Base-by-base conservation (phyloP, 2,888 invertebrate species). In the Micoletzkya japonica region DNA sequence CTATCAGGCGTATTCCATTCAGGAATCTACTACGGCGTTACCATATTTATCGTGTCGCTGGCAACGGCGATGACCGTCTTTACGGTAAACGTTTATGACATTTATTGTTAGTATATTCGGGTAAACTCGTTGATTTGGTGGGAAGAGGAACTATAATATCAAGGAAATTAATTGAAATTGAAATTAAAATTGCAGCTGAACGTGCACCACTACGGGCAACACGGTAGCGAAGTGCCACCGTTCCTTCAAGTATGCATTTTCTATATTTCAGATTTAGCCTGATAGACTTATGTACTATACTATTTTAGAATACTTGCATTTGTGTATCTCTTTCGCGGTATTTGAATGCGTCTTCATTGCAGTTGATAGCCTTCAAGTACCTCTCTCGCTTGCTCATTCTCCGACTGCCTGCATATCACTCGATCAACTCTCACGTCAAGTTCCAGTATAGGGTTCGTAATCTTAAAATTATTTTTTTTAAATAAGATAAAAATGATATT, bases 31-130 rank as follows among this genome's bases (percentile, higher is more conserved):
- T 89, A 89, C 77, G 89, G 89, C 1, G 88, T 89, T 20, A 89
- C 89, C 39, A 89, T 89, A 59, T 88, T 88, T 50, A 86, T 89
- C 49, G 88, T 89, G 4, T 87, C 88, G 0, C 82, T 87, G 32
- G 87, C 88, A 17, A 88, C 88, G 0, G 88, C 87, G 2, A 86
- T 88, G 87, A 92, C 92, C 0, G 93, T 93, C 68, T 91, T 93
- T 71, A 93, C 93, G 2, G 81, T 83, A 32, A 71, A 74, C 70
- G 28, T 4, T 32, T 10, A 24, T 37, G 30, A 50, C 34, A 24
- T 17, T 63, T 63, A 30, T 37, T n/a, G n/a, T n/a, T n/a, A n/a
- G n/a, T n/a, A n/a, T n/a, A n/a, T n/a, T n/a, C n/a, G n/a, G n/a
- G n/a, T n/a, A n/a, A n/a, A n/a, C n/a, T n/a, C n/a, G n/a, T n/a